Conservation (phyloP, 1,140 invertebrate genomes). For the Ceratina japonica region DNA sequence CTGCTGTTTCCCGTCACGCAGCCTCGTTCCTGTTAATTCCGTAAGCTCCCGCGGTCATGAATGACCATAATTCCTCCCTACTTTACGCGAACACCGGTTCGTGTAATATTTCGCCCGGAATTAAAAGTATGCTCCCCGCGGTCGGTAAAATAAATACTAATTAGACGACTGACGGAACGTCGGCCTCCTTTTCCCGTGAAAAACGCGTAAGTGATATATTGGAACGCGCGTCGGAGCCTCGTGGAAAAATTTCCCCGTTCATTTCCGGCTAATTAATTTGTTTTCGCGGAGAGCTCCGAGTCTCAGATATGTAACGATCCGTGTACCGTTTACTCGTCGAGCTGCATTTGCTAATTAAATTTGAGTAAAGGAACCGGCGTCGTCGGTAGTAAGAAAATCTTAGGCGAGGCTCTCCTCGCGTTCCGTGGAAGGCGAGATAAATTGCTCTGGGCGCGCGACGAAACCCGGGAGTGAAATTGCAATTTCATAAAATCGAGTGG, state of each 20-base stretch:
- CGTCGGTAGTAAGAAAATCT: conserved; percentile 8
- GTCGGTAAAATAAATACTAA: not conserved
- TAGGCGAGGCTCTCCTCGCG: too few species aligned
- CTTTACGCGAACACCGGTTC: not conserved
- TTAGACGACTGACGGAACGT: not conserved
- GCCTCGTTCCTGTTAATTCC: conserved; percentile 33
- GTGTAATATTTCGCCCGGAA: not conserved
- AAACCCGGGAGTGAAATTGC: conserved; percentile 67
- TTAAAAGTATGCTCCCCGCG: not conserved
- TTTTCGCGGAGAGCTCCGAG: too few species aligned
- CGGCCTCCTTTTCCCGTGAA: not conserved
- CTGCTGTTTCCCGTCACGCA: conserved; percentile 42
- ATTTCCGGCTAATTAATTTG: too few species aligned
- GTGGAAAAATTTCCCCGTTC: not conserved
- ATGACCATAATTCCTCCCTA: conserved; percentile 29
- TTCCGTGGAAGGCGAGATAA: conserved; percentile 60
- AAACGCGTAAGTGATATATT: not conserved
- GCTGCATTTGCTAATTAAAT: conserved; percentile 38
- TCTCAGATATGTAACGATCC: too few species aligned
- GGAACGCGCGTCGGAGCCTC: not conserved
- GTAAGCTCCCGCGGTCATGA: conserved; percentile 26
- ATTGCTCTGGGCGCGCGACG: conserved; percentile 59
- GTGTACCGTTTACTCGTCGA: too few species aligned
- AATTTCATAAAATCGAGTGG: conserved; percentile 73
- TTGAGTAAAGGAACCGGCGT: conserved; percentile 26